Evolutionary conservation across 2,797 vertebrate genomes (phyloP), one percentile per base, ranked within the genome.

Genomic region (Catamblyrhynchus diadema): DNA sequence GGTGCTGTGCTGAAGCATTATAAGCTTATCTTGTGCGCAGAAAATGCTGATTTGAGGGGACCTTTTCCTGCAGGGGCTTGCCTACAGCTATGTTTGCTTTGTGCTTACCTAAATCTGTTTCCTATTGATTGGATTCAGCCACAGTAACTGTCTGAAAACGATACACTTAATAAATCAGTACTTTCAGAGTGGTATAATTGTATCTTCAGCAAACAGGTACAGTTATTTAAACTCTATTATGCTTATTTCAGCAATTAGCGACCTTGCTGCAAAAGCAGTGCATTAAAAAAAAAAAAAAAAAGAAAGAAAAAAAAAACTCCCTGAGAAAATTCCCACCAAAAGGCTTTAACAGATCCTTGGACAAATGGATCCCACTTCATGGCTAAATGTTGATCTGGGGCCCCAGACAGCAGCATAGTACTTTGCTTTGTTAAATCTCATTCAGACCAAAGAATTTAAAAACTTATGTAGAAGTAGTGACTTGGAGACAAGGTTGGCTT

Each of bases 61-160:
- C 30, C 22, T 90, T 84, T 86, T 93, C 86, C 92, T 92, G 70
- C 23, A 75, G 73, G 42, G 82, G 28, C 81, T 82, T 91, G 86
- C 45, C 84, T 82, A 5, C 65, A 74, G 53, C 9, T 30, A 27
- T 0, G 1, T 12, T 85, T 64, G 62, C 82, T 86, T 94, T 95
- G 90, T 77, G 78, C 83, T 88, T 57, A 64, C 73, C 77, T 73
- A 51, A 79, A 64, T 57, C 92, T 91, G 82, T 71, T 92, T 89
- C 94, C 91, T 81, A 39, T 67, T 78, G 81, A 86, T 92, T 72
- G 69, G 54, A 17, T 54, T 83, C 25, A 54, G 79, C 48, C 54
- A 39, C 72, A 70, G 47, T 39, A 69, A 56, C 54, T 69, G 21
- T 45, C 72, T 66, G 51, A 65, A 74, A 61, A 71, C 1, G 4